A percentile compares a stretch with the other conserved stretches of the same genome.
These are phyloP conservation scores for Porites evermanni DNA, from an alignment of 92 coral and sea anemone genomes.

Conservation along the genomic window DNA sequence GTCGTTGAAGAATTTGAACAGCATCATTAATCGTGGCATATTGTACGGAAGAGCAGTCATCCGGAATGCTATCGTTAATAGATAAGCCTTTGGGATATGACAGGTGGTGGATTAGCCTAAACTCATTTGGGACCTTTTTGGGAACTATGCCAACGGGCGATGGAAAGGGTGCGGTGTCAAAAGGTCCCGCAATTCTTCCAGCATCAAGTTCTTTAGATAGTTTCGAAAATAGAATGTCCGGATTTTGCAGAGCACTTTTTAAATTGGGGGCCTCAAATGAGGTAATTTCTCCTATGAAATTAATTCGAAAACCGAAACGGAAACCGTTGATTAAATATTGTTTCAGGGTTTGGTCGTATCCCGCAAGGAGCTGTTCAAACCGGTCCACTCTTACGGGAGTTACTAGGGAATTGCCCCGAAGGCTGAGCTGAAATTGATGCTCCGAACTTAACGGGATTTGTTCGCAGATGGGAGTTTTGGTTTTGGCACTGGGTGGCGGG, in stretches of 20 bases:
- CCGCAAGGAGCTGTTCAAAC: background rate
- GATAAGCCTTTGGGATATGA: background rate
- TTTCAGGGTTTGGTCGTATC: background rate
- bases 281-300: background rate
- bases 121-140: too few species aligned
- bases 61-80: slow-evolving; percentile 37
- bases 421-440: background rate
- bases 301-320: background rate
- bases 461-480: background rate
- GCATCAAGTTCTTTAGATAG: background rate
- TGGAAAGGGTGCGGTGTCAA: background rate
- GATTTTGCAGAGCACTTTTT: slow-evolving; percentile 14
- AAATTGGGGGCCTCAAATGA: slow-evolving; percentile 3
- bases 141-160: too few species aligned
- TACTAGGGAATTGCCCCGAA: background rate
- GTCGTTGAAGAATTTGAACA: background rate
- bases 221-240: background rate
- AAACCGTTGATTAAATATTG: background rate
- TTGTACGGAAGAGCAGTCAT: slow-evolving; percentile 18
- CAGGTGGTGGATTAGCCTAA: too few species aligned
- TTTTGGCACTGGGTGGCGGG: slow-evolving; percentile 33
- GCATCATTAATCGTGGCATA: slow-evolving; percentile 39
- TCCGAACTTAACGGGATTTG: background rate
- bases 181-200: slow-evolving; percentile 23
- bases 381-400: slow-evolving; percentile 6